phyloP scores from a whole-genome alignment of 2,113 vertebrate species.

The Pachyramphus minor region DNA sequence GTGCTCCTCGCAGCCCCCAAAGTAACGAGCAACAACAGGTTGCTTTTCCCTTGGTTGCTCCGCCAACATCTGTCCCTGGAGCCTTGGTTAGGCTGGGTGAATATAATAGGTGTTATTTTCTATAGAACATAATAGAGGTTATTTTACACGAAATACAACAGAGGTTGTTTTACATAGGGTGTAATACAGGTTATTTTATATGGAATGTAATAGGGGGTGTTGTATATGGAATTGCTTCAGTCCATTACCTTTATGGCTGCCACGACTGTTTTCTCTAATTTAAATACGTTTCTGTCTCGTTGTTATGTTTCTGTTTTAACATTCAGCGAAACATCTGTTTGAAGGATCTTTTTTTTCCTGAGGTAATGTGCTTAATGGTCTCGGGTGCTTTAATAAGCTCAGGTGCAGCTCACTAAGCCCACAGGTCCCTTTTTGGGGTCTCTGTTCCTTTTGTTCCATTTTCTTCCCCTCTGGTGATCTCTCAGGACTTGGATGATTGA shows the following conservation, averaged over 20 bases:
- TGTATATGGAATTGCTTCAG: neutral
- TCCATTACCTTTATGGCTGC: neutral
- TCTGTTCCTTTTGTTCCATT: fast-evolving
- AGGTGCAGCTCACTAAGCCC: neutral
- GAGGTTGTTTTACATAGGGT: too few species aligned
- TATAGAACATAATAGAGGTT: neutral
- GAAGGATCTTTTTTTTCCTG: neutral
- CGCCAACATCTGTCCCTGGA: neutral
- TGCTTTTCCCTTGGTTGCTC: neutral
- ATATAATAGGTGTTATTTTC: too few species aligned
- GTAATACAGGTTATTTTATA: neutral
- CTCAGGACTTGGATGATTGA: neutral
- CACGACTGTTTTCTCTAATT: neutral
- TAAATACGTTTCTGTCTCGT: fast-evolving
- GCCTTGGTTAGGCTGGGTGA: fast-evolving
- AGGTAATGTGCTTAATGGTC: fast-evolving
- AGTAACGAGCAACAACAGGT: slow-evolving; percentile 4
- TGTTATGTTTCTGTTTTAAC: neutral
- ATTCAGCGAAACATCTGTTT: neutral
- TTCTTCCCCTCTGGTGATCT: neutral
- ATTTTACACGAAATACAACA: neutral
- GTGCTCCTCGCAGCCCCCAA: neutral
- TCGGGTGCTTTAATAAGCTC: too few species aligned
- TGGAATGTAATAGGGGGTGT: neutral
- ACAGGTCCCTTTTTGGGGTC: neutral